These are phyloP conservation scores for Harpagoxenus sublaevis DNA, from an alignment of 2,888 invertebrate species.

Conservation along the genomic window DNA sequence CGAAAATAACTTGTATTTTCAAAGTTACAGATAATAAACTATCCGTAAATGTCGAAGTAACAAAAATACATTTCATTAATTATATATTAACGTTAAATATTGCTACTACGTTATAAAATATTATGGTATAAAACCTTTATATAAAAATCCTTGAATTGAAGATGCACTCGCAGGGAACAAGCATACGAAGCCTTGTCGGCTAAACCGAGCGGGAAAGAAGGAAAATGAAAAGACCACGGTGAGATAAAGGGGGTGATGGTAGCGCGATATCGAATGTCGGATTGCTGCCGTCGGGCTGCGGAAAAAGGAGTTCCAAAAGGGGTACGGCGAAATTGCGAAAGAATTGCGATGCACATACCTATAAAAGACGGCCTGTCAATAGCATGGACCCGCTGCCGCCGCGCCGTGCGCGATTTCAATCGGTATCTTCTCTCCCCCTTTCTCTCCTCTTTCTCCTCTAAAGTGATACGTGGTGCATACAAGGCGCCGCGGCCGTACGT, in stretches of 20 bases:
- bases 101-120: background rate
- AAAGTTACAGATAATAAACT: background rate
- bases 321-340: constrained; percentile 46
- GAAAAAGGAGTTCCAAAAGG: constrained; percentile 56
- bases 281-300: constrained; percentile 53
- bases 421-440: constrained; percentile 53
- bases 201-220: constrained; percentile 32
- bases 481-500: constrained; percentile 23
- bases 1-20: background rate
- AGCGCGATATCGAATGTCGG: constrained; percentile 53
- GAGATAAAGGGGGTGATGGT: constrained; percentile 42
- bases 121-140: background rate
- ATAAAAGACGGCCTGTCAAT: constrained; percentile 67
- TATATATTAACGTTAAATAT: background rate
- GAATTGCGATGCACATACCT: constrained; percentile 61
- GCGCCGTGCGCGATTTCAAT: constrained; percentile 63
- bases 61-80: background rate
- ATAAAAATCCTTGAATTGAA: constrained; percentile 14
- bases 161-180: background rate
- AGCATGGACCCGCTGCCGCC: constrained; percentile 52
- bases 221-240: constrained; percentile 41
- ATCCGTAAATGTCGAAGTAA: background rate
- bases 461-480: constrained; percentile 46
- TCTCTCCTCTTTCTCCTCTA: background rate
- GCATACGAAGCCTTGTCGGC: background rate